Evolutionary conservation across 2,888 invertebrate species (phyloP).

Genomic region (Drosophila formosana): DNA sequence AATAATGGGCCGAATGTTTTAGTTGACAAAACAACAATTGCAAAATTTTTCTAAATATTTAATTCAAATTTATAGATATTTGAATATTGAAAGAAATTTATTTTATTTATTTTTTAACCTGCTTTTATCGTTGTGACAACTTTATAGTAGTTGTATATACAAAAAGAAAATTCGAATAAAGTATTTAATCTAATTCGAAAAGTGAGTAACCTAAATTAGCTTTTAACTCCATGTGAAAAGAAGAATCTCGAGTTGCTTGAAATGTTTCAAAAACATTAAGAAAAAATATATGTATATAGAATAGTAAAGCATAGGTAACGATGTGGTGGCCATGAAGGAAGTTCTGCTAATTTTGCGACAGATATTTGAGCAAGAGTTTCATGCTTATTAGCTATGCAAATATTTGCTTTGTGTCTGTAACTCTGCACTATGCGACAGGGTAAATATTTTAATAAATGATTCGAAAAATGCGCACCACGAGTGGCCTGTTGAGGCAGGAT

Average conservation of each 20-base stretch:
- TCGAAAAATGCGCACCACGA: slow-evolving; percentile 35
- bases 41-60: too few relatives aligned
- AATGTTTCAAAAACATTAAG: background rate
- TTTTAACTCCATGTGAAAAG: background rate
- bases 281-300: background rate
- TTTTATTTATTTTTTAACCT: too few relatives aligned
- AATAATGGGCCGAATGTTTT: too few relatives aligned
- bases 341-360: slow-evolving; percentile 7
- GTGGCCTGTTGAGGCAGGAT: background rate
- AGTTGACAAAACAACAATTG: too few relatives aligned
- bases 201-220: too few relatives aligned
- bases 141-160: too few relatives aligned
- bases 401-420: slow-evolving; percentile 54
- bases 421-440: slow-evolving; percentile 41
- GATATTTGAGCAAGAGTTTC: slow-evolving; percentile 14
- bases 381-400: slow-evolving; percentile 53
- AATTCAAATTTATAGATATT: too few relatives aligned
- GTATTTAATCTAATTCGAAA: too few relatives aligned
- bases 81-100: too few relatives aligned
- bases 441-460: slow-evolving; percentile 60
- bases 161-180: too few relatives aligned
- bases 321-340: background rate
- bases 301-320: slow-evolving; percentile 1
- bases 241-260: background rate
- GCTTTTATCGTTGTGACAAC: too few relatives aligned